Percentiles rank a stretch among this genome's conserved stretches.
Evolutionary conservation across 2,113 vertebrate species (phyloP).

Genomic region (Artemisiospiza belli): DNA sequence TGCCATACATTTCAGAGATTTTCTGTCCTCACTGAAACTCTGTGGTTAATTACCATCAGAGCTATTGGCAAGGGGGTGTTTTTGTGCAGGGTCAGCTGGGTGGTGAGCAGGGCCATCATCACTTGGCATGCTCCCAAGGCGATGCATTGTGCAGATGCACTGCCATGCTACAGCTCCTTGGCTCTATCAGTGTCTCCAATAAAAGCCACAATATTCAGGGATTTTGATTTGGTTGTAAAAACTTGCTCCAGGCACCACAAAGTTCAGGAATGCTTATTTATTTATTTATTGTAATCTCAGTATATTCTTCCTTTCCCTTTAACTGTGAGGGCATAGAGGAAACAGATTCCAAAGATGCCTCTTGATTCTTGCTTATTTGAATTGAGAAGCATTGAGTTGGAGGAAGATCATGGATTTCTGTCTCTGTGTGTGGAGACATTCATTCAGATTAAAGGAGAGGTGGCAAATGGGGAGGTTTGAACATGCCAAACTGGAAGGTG

Average conservation of each 20-base stretch:
- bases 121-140: neutral
- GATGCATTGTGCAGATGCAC: neutral
- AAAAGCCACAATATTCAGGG: neutral
- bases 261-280: rapidly evolving
- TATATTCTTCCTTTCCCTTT: neutral
- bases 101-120: neutral
- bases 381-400: neutral
- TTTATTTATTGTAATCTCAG: neutral
- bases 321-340: neutral
- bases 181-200: neutral
- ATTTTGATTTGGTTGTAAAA: slow-evolving; percentile 26
- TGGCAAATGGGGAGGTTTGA: rapidly evolving
- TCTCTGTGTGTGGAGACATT: rapidly evolving
- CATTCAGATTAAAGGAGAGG: neutral
- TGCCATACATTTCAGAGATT: neutral
- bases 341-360: neutral
- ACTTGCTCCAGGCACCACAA: neutral
- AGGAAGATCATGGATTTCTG: neutral
- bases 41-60: neutral
- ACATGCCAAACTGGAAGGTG: rapidly evolving
- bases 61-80: neutral
- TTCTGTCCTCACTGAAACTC: neutral
- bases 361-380: neutral
- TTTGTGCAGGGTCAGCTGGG: neutral
- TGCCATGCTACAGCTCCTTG: neutral